A percentile compares a stretch with the other conserved stretches of the same genome.
Conservation (phyloP, 2,888 invertebrate species). For the Drosophila eohydei region DNA sequence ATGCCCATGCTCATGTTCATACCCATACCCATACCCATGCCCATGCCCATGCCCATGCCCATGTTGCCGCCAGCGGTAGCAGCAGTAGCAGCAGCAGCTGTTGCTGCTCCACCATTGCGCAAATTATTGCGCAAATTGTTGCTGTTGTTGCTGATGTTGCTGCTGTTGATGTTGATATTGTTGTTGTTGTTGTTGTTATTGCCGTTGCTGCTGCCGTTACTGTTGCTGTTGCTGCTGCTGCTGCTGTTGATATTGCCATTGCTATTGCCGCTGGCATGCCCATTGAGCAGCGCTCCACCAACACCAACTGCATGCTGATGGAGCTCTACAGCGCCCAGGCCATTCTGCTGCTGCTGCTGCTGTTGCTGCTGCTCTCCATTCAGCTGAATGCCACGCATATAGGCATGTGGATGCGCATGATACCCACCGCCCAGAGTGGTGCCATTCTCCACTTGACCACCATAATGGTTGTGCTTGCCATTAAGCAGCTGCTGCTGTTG, state of each 20-base stretch:
- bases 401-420: conserved; percentile 56
- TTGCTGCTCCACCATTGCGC: conserved; percentile 25
- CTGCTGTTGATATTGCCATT: conserved; percentile 19
- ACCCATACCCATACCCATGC: conserved; percentile 25
- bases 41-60: conserved; percentile 31
- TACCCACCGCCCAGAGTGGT: conserved; percentile 43
- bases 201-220: conserved; percentile 17
- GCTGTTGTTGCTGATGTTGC: conserved; percentile 36
- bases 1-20: conserved; percentile 25
- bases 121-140: conserved; percentile 19
- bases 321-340: conserved; percentile 28
- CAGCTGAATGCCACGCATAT: conserved; percentile 43
- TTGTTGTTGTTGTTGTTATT: conserved; percentile 29
- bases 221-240: conserved; percentile 10
- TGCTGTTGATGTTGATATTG: conserved; percentile 15
- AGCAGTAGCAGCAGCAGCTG: conserved; percentile 14
- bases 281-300: conserved; percentile 50
- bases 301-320: conserved; percentile 47
- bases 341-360: conserved; percentile 45
- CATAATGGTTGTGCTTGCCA: conserved; percentile 59
- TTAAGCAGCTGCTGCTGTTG: conserved; percentile 55
- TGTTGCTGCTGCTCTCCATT: conserved; percentile 55
- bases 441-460: conserved; percentile 56
- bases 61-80: conserved; percentile 32
- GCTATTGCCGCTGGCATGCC: conserved; percentile 55